Evolutionary conservation across 2,797 vertebrate species (phyloP).

Genomic region (Enteromius trimaculatus): DNA sequence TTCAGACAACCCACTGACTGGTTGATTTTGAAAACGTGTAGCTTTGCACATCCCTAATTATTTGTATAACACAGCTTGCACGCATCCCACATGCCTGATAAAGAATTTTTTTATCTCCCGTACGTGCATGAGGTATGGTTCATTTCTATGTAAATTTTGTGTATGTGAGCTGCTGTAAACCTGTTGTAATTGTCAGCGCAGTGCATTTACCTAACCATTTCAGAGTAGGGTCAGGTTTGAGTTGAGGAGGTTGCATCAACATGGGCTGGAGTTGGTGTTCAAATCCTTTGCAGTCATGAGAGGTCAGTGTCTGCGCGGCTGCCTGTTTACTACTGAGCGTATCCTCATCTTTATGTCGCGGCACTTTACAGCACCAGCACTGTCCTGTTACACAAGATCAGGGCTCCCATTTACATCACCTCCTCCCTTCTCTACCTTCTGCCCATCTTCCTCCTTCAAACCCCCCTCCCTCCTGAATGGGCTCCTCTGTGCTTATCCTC

Average conservation of each 20-base stretch:
- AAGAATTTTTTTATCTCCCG: not conserved
- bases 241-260: not conserved
- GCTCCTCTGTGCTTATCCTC: conserved; percentile 42
- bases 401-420: conserved; percentile 20
- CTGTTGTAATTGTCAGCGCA: not conserved
- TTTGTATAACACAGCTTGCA: not conserved
- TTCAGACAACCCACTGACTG: not conserved
- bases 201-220: not conserved
- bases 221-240: conserved; percentile 2
- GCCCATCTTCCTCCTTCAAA: conserved; percentile 17
- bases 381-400: conserved; percentile 57
- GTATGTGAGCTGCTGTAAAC: not conserved
- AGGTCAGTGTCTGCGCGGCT: conserved; percentile 11
- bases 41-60: not conserved
- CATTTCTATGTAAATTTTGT: not conserved
- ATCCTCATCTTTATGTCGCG: conserved; percentile 5
- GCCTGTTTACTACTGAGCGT: not conserved
- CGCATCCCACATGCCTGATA: not conserved
- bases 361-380: conserved; percentile 11
- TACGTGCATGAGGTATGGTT: not conserved
- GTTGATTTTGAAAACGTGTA: conserved; percentile 3
- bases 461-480: conserved; percentile 7
- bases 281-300: not conserved
- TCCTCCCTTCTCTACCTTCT: conserved; percentile 7
- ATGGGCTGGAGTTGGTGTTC: not conserved